phyloP scores from a whole-genome alignment of 92 coral and sea anemone genomes.

The Muricea muricata region DNA sequence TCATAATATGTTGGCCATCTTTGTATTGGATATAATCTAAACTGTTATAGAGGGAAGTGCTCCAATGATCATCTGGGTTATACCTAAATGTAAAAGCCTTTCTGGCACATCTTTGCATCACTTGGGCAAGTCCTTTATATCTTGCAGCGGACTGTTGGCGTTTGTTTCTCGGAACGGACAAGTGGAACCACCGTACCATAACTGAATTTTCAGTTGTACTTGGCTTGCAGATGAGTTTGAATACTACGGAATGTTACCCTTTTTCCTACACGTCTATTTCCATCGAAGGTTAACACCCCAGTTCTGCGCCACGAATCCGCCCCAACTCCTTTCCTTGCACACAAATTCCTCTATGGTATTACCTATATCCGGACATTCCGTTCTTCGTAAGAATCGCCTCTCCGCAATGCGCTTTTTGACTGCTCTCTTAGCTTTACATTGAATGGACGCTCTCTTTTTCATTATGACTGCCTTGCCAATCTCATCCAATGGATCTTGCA shows the following conservation, averaged over 20 bases:
- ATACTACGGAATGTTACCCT: slow-evolving; percentile 35
- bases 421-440: slow-evolving; percentile 50
- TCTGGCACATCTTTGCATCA: slow-evolving; percentile 2
- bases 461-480: slow-evolving; percentile 2
- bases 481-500: slow-evolving; percentile 11
- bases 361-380: slow-evolving; percentile 24
- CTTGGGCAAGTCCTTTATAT: slow-evolving; percentile 10
- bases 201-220: not conserved
- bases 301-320: slow-evolving; percentile 40
- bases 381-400: slow-evolving; percentile 45
- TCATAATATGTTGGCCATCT: slow-evolving; percentile 32
- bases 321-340: slow-evolving; percentile 16
- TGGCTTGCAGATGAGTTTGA: slow-evolving; percentile 22
- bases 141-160: not conserved
- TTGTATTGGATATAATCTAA: slow-evolving; percentile 31
- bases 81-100: slow-evolving; percentile 25
- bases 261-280: not conserved
- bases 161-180: not conserved
- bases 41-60: slow-evolving; percentile 15
- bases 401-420: slow-evolving; percentile 41
- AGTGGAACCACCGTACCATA: not conserved
- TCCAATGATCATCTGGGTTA: slow-evolving; percentile 32
- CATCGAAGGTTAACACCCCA: slow-evolving; percentile 33
- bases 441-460: slow-evolving; percentile 32
- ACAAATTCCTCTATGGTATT: slow-evolving; percentile 24